Percentiles rank a stretch among this genome's conserved stretches.
Conservation (phyloP, 2,113 vertebrate genomes). For the Trochalopteron elliotii region DNA sequence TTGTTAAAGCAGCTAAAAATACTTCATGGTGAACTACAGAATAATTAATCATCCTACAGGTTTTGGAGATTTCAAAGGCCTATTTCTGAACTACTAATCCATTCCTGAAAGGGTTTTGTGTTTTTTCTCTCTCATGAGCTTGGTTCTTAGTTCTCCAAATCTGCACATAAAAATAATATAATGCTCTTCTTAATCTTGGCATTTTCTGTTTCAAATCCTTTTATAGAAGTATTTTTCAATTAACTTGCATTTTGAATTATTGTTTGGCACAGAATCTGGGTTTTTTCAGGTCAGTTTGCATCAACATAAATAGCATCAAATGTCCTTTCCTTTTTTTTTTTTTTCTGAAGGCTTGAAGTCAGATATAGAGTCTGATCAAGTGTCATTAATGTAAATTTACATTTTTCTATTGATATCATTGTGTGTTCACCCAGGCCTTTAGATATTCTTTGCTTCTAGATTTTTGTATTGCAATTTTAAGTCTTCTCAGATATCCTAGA, state of each 20-base stretch:
- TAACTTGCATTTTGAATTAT: background rate
- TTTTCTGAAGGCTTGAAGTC: background rate
- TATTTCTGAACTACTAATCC: background rate
- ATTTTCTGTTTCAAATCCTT: background rate
- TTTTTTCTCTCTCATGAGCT: background rate
- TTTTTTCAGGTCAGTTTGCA: background rate
- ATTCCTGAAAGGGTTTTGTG: background rate
- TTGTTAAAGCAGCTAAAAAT: background rate
- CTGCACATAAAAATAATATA: background rate
- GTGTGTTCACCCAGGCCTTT: background rate
- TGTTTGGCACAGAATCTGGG: background rate
- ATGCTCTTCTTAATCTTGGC: accelerated
- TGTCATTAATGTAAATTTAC: background rate
- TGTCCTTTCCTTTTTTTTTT: background rate
- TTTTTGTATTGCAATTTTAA: background rate
- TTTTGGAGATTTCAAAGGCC: background rate
- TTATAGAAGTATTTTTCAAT: background rate
- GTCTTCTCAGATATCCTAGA: background rate
- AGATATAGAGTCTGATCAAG: background rate
- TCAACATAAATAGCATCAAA: background rate
- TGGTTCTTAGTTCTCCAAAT: background rate
- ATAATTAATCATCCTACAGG: background rate
- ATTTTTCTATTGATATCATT: background rate
- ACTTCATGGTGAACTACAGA: background rate
- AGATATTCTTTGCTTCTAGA: background rate